phyloP scores from a whole-genome alignment of 2,888 invertebrate genomes.

The Gibbula magus region DNA sequence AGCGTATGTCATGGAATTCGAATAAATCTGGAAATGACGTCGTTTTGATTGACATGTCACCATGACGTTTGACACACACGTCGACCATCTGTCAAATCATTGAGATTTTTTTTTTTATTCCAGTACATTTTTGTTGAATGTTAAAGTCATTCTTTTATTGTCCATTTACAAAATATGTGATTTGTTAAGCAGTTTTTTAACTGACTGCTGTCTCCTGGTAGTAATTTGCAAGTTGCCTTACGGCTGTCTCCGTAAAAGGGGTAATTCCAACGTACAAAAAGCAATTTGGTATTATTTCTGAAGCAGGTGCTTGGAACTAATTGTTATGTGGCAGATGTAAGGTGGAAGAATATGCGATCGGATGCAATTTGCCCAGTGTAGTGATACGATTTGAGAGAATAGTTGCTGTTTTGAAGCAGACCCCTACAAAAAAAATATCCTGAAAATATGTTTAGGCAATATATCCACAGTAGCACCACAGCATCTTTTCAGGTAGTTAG shows the following conservation, averaged over 20 bases:
- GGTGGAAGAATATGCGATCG: slow-evolving; percentile 9
- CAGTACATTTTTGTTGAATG: too few species aligned
- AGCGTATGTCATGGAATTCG: too few species aligned
- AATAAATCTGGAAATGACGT: too few species aligned
- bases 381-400: background rate
- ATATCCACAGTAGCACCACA: too few species aligned
- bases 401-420: too few species aligned
- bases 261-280: background rate
- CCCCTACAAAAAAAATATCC: too few species aligned
- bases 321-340: background rate
- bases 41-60: too few species aligned
- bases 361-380: slow-evolving; percentile 14
- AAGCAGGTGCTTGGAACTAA: slow-evolving; percentile 18
- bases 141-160: background rate
- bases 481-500: too few species aligned
- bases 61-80: too few species aligned
- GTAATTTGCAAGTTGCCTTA: background rate
- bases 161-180: background rate
- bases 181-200: background rate
- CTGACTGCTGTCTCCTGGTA: background rate
- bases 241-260: background rate
- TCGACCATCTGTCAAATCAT: too few species aligned
- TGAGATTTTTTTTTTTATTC: too few species aligned
- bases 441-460: too few species aligned
- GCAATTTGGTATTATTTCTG: slow-evolving; percentile 13